Evolutionary conservation across 2,797 vertebrate genomes (phyloP).

Genomic region (Leucoraja ocellata): DNA sequence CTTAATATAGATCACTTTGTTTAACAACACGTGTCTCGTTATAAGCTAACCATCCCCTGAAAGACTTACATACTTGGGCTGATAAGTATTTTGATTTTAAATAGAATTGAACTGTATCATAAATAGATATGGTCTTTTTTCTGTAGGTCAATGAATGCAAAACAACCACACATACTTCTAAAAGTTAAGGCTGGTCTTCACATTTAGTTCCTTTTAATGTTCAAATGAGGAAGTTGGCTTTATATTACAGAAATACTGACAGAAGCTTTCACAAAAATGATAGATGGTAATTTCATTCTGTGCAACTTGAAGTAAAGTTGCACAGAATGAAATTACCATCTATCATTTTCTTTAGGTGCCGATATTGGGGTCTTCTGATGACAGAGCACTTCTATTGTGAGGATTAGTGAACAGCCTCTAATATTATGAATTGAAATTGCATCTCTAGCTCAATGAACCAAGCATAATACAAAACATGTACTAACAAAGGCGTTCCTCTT

Average conservation of each 20-base stretch:
- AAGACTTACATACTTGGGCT: too few species aligned
- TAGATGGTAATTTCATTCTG: background rate
- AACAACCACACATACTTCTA: background rate
- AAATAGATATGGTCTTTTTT: background rate
- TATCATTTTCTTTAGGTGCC: background rate
- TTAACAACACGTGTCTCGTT: too few species aligned
- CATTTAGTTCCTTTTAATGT: background rate
- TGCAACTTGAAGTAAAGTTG: background rate
- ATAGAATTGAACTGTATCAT: background rate
- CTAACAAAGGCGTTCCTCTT: background rate
- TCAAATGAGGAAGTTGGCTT: too few species aligned
- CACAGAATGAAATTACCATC: too few species aligned
- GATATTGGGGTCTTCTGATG: background rate
- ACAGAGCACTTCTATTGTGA: background rate
- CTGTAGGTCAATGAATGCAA: background rate
- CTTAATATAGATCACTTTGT: too few species aligned
- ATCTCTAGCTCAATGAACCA: background rate
- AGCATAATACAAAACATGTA: background rate
- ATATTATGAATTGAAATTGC: background rate
- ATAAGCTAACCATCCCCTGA: too few species aligned
- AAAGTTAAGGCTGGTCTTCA: background rate
- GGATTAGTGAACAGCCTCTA: background rate
- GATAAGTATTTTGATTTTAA: background rate
- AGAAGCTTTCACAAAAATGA: background rate
- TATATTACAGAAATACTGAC: background rate